phyloP scores from a whole-genome alignment of 2,888 invertebrate genomes.

The Griposia aprilina region DNA sequence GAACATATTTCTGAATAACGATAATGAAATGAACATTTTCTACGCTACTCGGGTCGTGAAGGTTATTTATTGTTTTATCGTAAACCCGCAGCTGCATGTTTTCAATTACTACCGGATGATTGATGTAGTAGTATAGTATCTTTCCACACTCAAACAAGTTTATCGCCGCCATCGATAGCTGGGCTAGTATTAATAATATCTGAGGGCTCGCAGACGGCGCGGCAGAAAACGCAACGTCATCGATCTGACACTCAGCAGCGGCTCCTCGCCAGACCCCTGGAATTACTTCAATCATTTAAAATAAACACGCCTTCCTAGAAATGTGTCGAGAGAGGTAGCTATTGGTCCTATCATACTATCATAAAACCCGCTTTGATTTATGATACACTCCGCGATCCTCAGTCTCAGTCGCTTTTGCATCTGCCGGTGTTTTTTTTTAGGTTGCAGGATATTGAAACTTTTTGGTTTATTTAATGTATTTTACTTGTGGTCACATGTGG shows the following conservation, averaged over 20 bases:
- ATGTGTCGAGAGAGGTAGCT: constrained; percentile 78
- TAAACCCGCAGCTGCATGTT: constrained; percentile 81
- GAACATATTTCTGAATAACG: constrained; percentile 68
- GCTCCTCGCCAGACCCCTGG: constrained; percentile 76
- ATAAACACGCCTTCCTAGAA: constrained; percentile 85
- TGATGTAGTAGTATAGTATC: constrained; percentile 81
- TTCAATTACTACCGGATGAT: constrained; percentile 86
- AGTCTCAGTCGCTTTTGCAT: constrained; percentile 72
- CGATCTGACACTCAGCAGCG: constrained; percentile 79
- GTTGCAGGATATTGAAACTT: constrained; percentile 31
- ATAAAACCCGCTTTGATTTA: constrained; percentile 83
- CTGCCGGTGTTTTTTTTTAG: constrained; percentile 73
- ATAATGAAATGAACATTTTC: constrained; percentile 70
- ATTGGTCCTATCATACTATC: constrained; percentile 75
- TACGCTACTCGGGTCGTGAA: constrained; percentile 61
- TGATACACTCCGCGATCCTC: constrained; percentile 74
- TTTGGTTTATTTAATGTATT: constrained; percentile 47
- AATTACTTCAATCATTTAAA: constrained; percentile 86
- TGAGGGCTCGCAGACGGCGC: constrained; percentile 75
- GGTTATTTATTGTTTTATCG: constrained; percentile 78
- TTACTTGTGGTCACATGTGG: background rate
- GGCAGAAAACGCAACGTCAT: constrained; percentile 85
- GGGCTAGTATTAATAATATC: constrained; percentile 85
- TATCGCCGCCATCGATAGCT: constrained; percentile 85
- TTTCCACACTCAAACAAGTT: constrained; percentile 84